Conservation (phyloP, 2,797 vertebrate genomes). For the Anabacerthia variegaticeps region DNA sequence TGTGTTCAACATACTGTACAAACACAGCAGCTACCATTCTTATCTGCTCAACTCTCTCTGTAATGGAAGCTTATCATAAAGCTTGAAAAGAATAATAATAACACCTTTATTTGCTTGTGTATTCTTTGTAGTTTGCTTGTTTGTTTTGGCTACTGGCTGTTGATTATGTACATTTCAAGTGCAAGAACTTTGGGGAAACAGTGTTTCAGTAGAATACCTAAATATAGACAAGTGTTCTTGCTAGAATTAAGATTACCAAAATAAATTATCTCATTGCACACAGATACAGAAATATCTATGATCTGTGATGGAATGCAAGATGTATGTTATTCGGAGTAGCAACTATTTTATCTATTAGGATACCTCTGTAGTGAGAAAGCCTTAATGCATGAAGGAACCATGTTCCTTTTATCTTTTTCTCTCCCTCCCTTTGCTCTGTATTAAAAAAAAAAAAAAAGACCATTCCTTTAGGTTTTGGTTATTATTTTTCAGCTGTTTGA, state of each 20-base stretch:
- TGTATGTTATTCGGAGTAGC: background rate
- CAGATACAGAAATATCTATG: background rate
- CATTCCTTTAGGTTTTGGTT: background rate
- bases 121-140: background rate
- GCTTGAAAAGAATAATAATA: background rate
- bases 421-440: background rate
- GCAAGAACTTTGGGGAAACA: conserved; percentile 7
- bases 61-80: background rate
- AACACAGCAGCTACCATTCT: background rate
- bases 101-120: background rate
- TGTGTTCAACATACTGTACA: background rate
- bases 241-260: background rate
- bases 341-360: background rate
- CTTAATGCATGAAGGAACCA: background rate
- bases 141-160: conserved; percentile 27
- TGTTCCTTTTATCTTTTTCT: background rate
- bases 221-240: background rate
- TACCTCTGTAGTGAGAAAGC: background rate
- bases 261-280: background rate
- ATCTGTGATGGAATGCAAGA: background rate
- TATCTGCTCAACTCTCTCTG: background rate
- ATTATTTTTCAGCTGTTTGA: background rate
- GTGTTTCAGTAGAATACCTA: background rate
- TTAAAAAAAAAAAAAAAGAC: background rate
- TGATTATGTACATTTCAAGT: background rate